These are phyloP conservation scores for Actinia tenebrosa DNA, from an alignment of 64 coral and sea anemone genomes.

Conservation along the genomic window DNA sequence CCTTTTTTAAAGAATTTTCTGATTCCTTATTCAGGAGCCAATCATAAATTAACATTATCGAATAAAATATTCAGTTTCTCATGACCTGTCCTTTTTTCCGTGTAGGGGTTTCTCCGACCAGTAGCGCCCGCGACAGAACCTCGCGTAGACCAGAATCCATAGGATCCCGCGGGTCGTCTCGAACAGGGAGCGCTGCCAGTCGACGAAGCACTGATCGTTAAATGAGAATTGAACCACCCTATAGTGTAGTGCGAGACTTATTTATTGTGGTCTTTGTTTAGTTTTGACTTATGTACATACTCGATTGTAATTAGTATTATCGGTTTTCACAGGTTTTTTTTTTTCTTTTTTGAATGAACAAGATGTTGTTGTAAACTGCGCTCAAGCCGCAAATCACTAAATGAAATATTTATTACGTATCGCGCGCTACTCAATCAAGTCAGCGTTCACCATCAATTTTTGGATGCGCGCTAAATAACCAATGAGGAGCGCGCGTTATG, in stretches of 20 bases:
- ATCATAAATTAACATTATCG: too few relatives aligned
- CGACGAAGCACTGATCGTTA: slow-evolving; percentile 62
- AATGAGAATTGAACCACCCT: slow-evolving; percentile 4
- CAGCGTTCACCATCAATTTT: too few relatives aligned
- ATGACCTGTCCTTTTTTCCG: background rate
- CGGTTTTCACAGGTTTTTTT: background rate
- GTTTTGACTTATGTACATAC: background rate
- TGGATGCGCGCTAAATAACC: too few relatives aligned
- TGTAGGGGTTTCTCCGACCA: slow-evolving; percentile 50
- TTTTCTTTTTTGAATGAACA: background rate
- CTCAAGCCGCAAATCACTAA: background rate
- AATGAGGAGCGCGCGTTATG: too few relatives aligned
- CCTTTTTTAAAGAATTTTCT: too few relatives aligned
- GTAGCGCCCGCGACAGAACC: slow-evolving; percentile 56
- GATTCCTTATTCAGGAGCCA: too few relatives aligned
- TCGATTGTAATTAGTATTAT: background rate
- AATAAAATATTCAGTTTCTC: background rate
- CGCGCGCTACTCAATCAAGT: too few relatives aligned
- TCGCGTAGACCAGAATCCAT: slow-evolving; percentile 44
- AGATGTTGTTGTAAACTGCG: background rate
- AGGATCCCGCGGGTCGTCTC: slow-evolving; percentile 66
- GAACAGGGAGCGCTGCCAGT: slow-evolving; percentile 65
- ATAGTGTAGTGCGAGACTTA: background rate
- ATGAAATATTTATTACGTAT: background rate
- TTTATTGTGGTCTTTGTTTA: background rate